Percentiles rank a stretch among this genome's conserved stretches.
These are phyloP conservation scores for Drosophila siamana DNA, from an alignment of 2,888 invertebrate species.

Conservation along the genomic window DNA sequence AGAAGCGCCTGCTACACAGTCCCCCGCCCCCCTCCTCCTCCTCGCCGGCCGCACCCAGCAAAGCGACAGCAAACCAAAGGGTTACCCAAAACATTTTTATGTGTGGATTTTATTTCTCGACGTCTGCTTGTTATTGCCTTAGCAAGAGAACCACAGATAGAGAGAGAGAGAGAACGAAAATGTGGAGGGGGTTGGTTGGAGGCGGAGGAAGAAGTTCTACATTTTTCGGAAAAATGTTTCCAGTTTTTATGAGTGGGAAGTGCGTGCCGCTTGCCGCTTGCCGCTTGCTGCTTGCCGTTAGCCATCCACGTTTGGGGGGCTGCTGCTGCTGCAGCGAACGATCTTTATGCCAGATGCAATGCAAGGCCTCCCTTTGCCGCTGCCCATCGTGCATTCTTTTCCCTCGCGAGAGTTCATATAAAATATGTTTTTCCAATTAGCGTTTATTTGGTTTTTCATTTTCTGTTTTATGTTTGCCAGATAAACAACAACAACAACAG, in stretches of 20 bases:
- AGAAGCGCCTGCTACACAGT: not conserved
- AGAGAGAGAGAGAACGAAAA: not conserved
- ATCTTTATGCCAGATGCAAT: conserved; percentile 25
- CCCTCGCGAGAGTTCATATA: conserved; percentile 63
- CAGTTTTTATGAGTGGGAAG: conserved; percentile 79
- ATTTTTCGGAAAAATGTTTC: conserved; percentile 69
- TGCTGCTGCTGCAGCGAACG: conserved; percentile 25
- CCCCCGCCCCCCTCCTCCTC: not conserved
- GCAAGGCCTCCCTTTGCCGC: not conserved
- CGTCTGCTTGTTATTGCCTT: conserved; percentile 61
- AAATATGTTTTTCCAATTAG: conserved; percentile 81
- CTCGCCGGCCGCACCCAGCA: conserved; percentile 31
- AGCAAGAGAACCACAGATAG: not conserved
- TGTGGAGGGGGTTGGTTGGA: too few species aligned
- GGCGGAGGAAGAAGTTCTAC: conserved; percentile 18
- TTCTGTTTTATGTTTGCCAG: conserved; percentile 72
- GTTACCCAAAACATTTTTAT: conserved; percentile 74
- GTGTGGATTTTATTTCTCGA: conserved; percentile 67
- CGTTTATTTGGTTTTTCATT: conserved; percentile 82
- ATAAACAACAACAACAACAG: conserved; percentile 67
- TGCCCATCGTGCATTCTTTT: not conserved
- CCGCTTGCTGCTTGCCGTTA: not conserved
- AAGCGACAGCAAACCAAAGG: conserved; percentile 54
- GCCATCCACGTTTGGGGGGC: conserved; percentile 7
- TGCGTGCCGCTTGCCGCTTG: conserved; percentile 60